Conservation (phyloP, 2,888 invertebrate genomes). For the Tanytarsus gracilentus region DNA sequence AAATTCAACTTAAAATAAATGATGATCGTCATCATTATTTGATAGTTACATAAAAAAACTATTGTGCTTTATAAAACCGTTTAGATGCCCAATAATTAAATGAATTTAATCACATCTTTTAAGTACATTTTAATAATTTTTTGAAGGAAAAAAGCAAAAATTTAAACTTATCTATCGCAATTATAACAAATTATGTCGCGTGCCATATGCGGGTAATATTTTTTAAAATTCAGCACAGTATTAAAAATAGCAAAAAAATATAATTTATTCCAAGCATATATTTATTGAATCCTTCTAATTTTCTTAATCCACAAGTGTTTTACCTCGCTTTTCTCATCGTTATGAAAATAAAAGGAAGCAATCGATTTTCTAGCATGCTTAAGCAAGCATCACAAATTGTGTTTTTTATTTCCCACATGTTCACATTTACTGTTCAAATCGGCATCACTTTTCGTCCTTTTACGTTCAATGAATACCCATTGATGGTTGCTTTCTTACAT, state of each 20-base stretch:
- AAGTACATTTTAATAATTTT: too few relatives aligned
- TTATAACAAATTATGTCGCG: too few relatives aligned
- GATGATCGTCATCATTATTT: not conserved
- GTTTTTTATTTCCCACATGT: slow-evolving; percentile 8
- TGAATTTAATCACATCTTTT: too few relatives aligned
- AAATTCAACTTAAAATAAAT: not conserved
- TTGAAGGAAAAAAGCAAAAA: too few relatives aligned
- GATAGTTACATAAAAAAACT: not conserved
- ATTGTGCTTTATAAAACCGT: not conserved
- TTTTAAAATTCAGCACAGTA: too few relatives aligned
- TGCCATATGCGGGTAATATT: too few relatives aligned
- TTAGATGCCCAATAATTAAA: too few relatives aligned
- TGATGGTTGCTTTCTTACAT: not conserved
- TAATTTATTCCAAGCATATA: too few relatives aligned
- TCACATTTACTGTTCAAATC: not conserved
- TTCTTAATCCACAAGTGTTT: not conserved
- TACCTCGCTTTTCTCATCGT: not conserved
- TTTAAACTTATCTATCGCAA: too few relatives aligned
- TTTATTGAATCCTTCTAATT: not conserved
- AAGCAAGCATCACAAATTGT: slow-evolving; percentile 17
- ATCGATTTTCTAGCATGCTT: slow-evolving; percentile 22
- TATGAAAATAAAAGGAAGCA: slow-evolving; percentile 10
- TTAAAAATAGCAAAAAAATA: too few relatives aligned
- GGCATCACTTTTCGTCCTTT: not conserved
- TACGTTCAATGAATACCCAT: not conserved